Conservation (phyloP, 2,113 vertebrate genomes). For the Carettochelys insculpta region DNA sequence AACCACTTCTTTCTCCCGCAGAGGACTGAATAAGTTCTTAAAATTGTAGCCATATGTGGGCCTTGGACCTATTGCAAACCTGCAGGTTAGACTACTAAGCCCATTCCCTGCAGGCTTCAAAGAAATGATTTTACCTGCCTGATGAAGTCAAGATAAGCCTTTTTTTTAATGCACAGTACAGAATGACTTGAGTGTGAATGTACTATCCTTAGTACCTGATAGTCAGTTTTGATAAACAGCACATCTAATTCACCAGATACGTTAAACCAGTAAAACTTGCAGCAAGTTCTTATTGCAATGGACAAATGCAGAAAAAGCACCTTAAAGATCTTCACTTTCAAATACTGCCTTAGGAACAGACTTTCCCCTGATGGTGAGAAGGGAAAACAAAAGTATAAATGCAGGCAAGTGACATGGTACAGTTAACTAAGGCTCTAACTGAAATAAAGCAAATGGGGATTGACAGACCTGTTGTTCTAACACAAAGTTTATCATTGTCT, state of each 20-base stretch:
- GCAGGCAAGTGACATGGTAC: background rate
- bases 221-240: background rate
- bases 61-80: background rate
- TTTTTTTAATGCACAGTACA: background rate
- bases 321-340: background rate
- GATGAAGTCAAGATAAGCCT: background rate
- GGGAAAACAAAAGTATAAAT: background rate
- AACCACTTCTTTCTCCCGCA: background rate
- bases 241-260: background rate
- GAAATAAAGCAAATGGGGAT: background rate
- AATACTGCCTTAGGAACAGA: background rate
- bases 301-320: background rate
- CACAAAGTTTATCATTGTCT: conserved; percentile 10
- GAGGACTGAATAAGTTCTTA: fast-evolving
- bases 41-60: background rate
- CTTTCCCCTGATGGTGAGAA: fast-evolving
- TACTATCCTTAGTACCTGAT: background rate
- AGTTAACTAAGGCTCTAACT: background rate
- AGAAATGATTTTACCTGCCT: background rate
- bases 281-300: background rate
- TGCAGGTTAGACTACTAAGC: background rate
- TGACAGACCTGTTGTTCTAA: background rate
- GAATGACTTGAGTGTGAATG: background rate
- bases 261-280: background rate
- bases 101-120: background rate